A percentile compares a stretch with the other conserved stretches of the same genome.
Conservation (phyloP, 1,140 invertebrate species). For the Popillia japonica region DNA sequence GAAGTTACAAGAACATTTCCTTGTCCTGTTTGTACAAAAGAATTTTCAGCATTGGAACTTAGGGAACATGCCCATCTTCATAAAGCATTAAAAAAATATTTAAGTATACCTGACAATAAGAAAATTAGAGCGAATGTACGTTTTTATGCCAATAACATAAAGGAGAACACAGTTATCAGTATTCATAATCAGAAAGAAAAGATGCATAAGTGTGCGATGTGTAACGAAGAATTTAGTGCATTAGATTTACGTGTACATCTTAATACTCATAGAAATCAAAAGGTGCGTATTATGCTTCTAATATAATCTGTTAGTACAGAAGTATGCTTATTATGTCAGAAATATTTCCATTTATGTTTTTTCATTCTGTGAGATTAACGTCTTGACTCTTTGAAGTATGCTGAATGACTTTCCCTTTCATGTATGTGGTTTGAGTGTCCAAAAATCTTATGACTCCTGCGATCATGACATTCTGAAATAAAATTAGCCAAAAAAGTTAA, state of each 20-base stretch:
- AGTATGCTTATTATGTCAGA: no score
- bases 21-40: slow-evolving; percentile 49
- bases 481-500: no score
- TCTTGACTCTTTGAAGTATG: no score
- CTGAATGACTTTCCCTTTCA: no score
- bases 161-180: slow-evolving; percentile 5
- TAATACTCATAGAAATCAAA: slow-evolving; percentile 45
- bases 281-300: neutral
- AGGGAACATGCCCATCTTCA: slow-evolving; percentile 45
- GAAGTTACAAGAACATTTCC: neutral
- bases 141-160: slow-evolving; percentile 39
- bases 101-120: slow-evolving; percentile 42
- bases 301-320: no score
- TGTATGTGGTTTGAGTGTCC: no score
- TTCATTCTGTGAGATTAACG: no score
- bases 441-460: no score
- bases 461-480: no score
- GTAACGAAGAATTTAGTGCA: slow-evolving; percentile 41
- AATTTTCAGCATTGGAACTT: slow-evolving; percentile 45
- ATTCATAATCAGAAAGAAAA: slow-evolving; percentile 40
- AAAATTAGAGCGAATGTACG: slow-evolving; percentile 42
- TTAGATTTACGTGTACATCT: slow-evolving; percentile 44
- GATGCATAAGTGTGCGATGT: slow-evolving; percentile 45
- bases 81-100: slow-evolving; percentile 48
- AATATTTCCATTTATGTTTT: no score